These are phyloP conservation scores for Chelmon rostratus DNA, from an alignment of 2,797 vertebrate species.

Conservation along the genomic window DNA sequence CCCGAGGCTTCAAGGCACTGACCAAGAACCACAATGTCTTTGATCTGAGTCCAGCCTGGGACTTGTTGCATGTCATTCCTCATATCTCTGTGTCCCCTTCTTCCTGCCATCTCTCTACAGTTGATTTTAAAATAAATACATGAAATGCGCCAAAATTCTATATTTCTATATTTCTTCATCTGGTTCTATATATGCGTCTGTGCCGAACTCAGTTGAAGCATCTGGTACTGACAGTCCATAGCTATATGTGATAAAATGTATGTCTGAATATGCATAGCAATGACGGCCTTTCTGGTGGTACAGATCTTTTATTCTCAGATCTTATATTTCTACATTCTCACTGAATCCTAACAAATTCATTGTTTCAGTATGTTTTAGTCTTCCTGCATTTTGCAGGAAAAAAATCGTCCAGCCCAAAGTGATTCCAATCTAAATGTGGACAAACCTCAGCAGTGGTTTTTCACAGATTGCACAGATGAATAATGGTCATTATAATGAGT, in stretches of 20 bases:
- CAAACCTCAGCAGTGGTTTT: not conserved
- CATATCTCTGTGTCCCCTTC: not conserved
- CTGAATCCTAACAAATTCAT: no score
- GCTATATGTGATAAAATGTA: not conserved
- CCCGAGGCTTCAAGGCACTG: no score
- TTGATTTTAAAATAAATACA: no score
- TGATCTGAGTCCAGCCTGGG: not conserved
- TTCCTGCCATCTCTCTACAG: no score
- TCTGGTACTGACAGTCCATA: not conserved
- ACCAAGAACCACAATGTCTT: no score
- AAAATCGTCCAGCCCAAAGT: no score
- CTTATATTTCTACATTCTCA: no score
- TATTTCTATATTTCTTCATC: no score
- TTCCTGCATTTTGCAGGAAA: not conserved
- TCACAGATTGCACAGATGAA: not conserved
- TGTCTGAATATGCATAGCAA: not conserved
- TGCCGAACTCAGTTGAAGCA: not conserved
- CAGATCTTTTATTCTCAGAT: not conserved
- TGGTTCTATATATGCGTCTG: no score
- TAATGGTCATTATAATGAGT: conserved; percentile 32
- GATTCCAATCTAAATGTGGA: no score
- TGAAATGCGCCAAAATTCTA: no score
- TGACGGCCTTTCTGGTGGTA: not conserved
- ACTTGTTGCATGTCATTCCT: not conserved
- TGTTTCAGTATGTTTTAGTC: not conserved